Conservation (phyloP, 2,113 vertebrate genomes). For the Dunckerocampus dactyliophorus region DNA sequence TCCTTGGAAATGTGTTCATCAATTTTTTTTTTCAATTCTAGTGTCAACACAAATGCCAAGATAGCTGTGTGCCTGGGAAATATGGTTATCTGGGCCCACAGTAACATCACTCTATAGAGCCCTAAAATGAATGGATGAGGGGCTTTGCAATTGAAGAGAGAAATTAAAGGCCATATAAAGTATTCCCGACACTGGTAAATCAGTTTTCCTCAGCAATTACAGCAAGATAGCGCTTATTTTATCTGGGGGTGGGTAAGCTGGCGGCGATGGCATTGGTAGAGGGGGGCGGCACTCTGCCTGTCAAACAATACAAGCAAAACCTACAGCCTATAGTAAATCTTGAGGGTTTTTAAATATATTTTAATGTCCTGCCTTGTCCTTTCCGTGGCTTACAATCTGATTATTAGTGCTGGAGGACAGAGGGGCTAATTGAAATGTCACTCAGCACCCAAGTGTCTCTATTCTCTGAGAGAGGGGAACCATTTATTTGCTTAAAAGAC, state of each 20-base stretch:
- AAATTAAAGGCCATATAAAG: constrained; percentile 53
- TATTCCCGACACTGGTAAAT: constrained; percentile 52
- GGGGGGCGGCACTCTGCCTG: constrained; percentile 19
- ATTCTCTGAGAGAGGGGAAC: constrained; percentile 11
- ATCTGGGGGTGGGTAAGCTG: constrained; percentile 24
- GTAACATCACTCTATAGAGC: constrained; percentile 1
- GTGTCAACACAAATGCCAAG: background rate
- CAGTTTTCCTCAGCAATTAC: constrained; percentile 59
- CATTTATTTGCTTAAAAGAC: background rate
- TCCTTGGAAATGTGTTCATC: background rate
- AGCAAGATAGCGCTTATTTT: constrained; percentile 54
- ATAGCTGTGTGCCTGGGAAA: background rate
- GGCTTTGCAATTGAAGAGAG: constrained; percentile 5
- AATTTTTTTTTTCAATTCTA: background rate
- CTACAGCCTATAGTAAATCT: constrained; percentile 51
- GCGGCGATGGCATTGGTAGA: background rate
- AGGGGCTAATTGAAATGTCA: constrained; percentile 77
- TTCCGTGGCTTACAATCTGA: constrained; percentile 64
- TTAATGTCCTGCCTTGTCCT: constrained; percentile 68
- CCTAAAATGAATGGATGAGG: constrained; percentile 5
- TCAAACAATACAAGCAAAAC: constrained; percentile 53
- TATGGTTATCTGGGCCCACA: constrained; percentile 1
- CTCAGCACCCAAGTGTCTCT: constrained; percentile 54
- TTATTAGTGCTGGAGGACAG: constrained; percentile 63
- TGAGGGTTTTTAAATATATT: constrained; percentile 53